These are phyloP conservation scores for Drosophila navojoa DNA, from an alignment of 1,140 invertebrate genomes.

Conservation along the genomic window DNA sequence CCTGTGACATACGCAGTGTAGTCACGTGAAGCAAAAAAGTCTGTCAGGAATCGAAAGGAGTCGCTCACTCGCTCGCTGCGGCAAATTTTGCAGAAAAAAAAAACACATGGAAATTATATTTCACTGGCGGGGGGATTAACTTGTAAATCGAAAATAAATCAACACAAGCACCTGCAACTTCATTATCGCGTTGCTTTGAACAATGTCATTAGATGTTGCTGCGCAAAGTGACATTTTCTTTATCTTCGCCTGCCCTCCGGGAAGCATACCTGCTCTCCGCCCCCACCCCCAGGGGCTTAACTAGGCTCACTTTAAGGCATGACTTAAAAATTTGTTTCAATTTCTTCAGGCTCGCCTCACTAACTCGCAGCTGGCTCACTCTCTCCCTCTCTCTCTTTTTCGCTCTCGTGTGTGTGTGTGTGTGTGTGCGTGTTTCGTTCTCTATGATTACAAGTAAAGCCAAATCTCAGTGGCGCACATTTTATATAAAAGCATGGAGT, in stretches of 20 bases:
- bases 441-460: constrained; percentile 45
- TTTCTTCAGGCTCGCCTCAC: constrained; percentile 38
- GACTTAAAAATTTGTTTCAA: constrained; percentile 67
- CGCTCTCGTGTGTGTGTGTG: not conserved
- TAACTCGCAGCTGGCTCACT: not conserved
- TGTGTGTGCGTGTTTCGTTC: not conserved
- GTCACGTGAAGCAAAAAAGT: constrained; percentile 28
- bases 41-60: constrained; percentile 38
- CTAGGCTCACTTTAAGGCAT: constrained; percentile 50
- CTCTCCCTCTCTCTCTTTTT: too few species aligned
- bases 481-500: constrained; percentile 55
- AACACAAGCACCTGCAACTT: constrained; percentile 52
- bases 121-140: constrained; percentile 59
- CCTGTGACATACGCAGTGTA: constrained; percentile 8
- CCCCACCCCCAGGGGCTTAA: constrained; percentile 6
- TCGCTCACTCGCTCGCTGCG: constrained; percentile 51
- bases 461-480: constrained; percentile 61
- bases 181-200: constrained; percentile 19
- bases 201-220: constrained; percentile 51
- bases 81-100: constrained; percentile 63
- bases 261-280: not conserved
- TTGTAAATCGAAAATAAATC: constrained; percentile 76
- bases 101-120: constrained; percentile 79
- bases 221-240: too few species aligned
- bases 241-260: too few species aligned